Base-by-base conservation (phyloP, 2,113 vertebrate genomes). In the Thunnus thynnus region DNA sequence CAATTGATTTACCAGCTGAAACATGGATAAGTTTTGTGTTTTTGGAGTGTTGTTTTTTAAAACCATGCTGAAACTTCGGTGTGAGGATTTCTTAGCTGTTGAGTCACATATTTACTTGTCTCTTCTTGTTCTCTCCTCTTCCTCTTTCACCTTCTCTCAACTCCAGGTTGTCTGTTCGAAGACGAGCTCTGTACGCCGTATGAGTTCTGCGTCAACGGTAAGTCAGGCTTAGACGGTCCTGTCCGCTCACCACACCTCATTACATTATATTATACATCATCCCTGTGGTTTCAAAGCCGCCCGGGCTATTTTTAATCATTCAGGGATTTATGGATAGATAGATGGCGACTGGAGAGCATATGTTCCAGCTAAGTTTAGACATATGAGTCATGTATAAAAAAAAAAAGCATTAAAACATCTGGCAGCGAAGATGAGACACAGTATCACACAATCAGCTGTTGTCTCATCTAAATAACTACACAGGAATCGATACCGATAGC, bases 181-280 rank as follows among this genome's bases (percentile, higher is more conserved):
- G 93, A 93, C 11, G 86, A 93, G 80, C 91, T 94, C 69, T 94
- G 93, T 17, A 64, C 80, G 2, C 69, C 75, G 0, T 92, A 91
- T 13, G 90, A 93, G 87, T 93, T 94, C 86, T 94, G 93, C 76
- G 65, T 92, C 74, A 93, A 93, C 5, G 93, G 93, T 93, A 82
- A 88, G 92, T 84, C 64, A 17, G 6, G 12, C 62, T 63, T 22
- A 46, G 14, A 57, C 17, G 46, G 64, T 62, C 18, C 2, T 32
- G 20, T 20, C 20, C 56, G 9, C 72, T 63, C 78, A 81, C 62
- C 32, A 57, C 41, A 55, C 12, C 46, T 80, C 73, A 60, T 84
- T 68, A 74, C n/a, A 22, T 41, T 9, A 41, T 51, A 69, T 41
- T 36, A n/a, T 32, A 60, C 56, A 54, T 41, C 64, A 20, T 65